These are phyloP conservation scores for Ophioninae sp. DNA, from an alignment of 2,888 invertebrate species.

Conservation along the genomic window DNA sequence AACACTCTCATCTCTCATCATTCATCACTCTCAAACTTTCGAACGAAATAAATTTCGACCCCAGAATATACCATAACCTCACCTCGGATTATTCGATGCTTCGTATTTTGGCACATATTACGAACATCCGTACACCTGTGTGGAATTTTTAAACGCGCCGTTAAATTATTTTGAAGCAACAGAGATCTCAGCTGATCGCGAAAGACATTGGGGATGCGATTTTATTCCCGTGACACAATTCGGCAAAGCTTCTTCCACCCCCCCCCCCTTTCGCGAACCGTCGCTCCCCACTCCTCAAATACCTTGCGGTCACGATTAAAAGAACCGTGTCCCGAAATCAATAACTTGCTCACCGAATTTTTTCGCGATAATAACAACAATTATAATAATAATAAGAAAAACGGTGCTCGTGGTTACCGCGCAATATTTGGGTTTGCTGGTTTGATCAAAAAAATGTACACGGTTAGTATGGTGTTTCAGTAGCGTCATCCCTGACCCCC, in stretches of 20 bases:
- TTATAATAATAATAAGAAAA: conserved; percentile 8
- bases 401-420: conserved; percentile 34
- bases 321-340: conserved; percentile 13
- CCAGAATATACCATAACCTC: not conserved
- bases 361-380: conserved; percentile 13
- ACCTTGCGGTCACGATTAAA: conserved; percentile 12
- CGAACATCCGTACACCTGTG: not conserved
- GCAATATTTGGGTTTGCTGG: conserved; percentile 40
- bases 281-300: not conserved
- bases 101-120: not conserved
- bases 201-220: conserved; percentile 25
- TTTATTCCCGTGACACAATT: not conserved
- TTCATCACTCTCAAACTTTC: not conserved
- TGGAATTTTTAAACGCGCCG: not conserved
- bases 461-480: conserved; percentile 34
- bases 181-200: conserved; percentile 17
- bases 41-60: not conserved
- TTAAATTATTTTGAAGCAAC: not conserved
- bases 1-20: not conserved
- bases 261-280: not conserved
- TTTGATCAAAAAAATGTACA: conserved; percentile 25
- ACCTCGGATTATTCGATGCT: not conserved
- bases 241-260: not conserved
- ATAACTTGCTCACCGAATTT: conserved; percentile 13
- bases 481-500: not conserved